Percentiles rank a stretch among this genome's conserved stretches.
These are phyloP conservation scores for Lepeophtheirus nordmannii DNA, from an alignment of 2,888 invertebrate genomes.

Conservation along the genomic window DNA sequence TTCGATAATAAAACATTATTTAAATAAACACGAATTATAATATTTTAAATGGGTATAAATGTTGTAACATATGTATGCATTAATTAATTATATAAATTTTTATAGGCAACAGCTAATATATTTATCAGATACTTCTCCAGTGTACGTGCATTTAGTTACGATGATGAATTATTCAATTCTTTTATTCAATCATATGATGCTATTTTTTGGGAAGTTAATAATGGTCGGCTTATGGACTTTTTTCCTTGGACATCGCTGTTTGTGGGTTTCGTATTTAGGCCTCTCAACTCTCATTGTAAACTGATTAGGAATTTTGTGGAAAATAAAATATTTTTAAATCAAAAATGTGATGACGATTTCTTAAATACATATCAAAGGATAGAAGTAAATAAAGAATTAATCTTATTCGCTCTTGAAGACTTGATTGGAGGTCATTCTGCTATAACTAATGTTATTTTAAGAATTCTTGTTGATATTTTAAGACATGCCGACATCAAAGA, in stretches of 20 bases:
- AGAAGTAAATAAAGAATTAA: conserved; percentile 53
- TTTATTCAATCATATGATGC: conserved; percentile 60
- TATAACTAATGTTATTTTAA: conserved; percentile 50
- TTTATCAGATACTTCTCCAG: conserved; percentile 74
- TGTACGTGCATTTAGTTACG: conserved; percentile 44
- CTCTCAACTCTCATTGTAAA: no score
- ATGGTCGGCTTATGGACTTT: conserved; percentile 71
- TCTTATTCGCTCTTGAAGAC: conserved; percentile 49
- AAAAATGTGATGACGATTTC: conserved; percentile 22
- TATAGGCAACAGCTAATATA: conserved; percentile 44
- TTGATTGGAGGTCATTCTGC: conserved; percentile 77
- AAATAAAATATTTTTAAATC: conserved; percentile 47
- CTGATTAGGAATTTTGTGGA: conserved; percentile 57
- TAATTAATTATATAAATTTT: not conserved
- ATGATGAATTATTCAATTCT: conserved; percentile 49
- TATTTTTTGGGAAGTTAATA: conserved; percentile 81
- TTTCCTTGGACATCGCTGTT: conserved; percentile 51
- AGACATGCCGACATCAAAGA: conserved; percentile 43
- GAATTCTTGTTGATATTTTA: conserved; percentile 40
- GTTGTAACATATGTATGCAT: no score
- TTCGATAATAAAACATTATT: no score
- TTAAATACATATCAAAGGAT: no score
- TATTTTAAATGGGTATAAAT: no score
- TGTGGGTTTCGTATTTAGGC: no score
- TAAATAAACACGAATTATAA: no score